Evolutionary conservation across 2,113 vertebrate genomes (phyloP), one percentile per base, ranked within the genome.

Genomic region (Xerus inauris): DNA sequence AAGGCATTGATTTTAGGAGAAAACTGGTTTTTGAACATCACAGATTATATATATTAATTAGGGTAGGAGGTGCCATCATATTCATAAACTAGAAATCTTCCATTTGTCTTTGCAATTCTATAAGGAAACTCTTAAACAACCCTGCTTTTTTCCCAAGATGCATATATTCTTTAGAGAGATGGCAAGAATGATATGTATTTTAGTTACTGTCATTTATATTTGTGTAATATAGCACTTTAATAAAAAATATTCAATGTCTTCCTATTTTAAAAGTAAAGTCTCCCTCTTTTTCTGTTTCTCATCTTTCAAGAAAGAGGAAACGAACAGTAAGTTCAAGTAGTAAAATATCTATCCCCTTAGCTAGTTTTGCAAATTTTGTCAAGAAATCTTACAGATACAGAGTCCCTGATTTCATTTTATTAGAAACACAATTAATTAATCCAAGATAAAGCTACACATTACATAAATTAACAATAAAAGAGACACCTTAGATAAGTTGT

Each of bases 341-440:
- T 54, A 91, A 75, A 49, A 47, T 12, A 59, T 72, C 84, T 54
- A 16, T 82, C 6, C 80, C 80, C 35, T 84, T 16, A n/a, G 12
- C 12, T 76, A 85, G 59, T 40, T 95, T 89, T 76, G n/a, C 7
- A 49, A 65, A 64, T 81, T 88, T 71, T 32, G 40, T 40, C 82
- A 22, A 67, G 5, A 89, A 89, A 86, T 69, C 59, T 81, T 89
- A 94, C 4, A 49, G 57, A 89, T 69, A 71, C 20, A 26, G 71
- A 94, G 17, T 69, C 28, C 65, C 26, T 81, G 17, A 85, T 71
- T 86, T 67, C 72, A 81, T 81, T 57, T 77, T 51, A 32, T 82
- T 30, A 69, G 67, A 92, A 71, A 82, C 35, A 91, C 9, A 88
- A 71, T 80, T 20, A 87, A 59, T 86, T 94, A 79, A 94, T 51